Evolutionary conservation across 2,797 vertebrate species (phyloP), one percentile per base, ranked within the genome.

Genomic region (Eupleurogrammus muticus): DNA sequence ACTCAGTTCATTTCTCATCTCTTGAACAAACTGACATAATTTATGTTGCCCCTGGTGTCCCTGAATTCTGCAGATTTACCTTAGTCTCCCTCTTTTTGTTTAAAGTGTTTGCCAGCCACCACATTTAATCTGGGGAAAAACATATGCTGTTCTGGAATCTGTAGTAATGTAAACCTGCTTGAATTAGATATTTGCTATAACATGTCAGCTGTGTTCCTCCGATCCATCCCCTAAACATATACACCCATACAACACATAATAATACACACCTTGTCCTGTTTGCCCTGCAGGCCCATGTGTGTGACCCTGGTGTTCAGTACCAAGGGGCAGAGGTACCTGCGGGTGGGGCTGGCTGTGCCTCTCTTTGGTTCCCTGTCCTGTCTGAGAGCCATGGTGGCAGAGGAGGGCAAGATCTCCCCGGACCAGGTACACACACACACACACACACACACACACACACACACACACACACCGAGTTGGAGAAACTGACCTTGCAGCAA

Each of bases 291-390:
- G 84, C 91, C 96, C 56, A 84, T 99, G 88, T 97, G 95, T 50
- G 91, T 99, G 77, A 97, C 93, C 1, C 90, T 98, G 89, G 96
- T 94, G 79, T 97, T 98, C 89, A 94, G 89, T 67, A 84, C 92
- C 1, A 95, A 96, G 91, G 94, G 93, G 62, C 89, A 95, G 84
- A 86, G 92, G 70, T 96, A 96, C 56, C 84, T 97, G 73, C 94
- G 96, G 14, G 90, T 98, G 20, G 97, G 96, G 0, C 85, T 98
- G 82, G 96, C 97, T 0, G 94, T 97, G 44, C 96, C 96, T 0
- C 94, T 99, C 28, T 88, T 93, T 35, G 95, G 96, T 52, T 94
- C 94, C 0, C 71, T 97, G 72, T 94, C 95, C 1, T 85, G 83
- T 20, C 91, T 99, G 81, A 94, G 97, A 73, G 85, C 85, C 77